Percentiles rank a stretch among this genome's conserved stretches.
These are phyloP conservation scores for Spodoptera exigua DNA, from an alignment of 2,888 invertebrate genomes.

Conservation along the genomic window DNA sequence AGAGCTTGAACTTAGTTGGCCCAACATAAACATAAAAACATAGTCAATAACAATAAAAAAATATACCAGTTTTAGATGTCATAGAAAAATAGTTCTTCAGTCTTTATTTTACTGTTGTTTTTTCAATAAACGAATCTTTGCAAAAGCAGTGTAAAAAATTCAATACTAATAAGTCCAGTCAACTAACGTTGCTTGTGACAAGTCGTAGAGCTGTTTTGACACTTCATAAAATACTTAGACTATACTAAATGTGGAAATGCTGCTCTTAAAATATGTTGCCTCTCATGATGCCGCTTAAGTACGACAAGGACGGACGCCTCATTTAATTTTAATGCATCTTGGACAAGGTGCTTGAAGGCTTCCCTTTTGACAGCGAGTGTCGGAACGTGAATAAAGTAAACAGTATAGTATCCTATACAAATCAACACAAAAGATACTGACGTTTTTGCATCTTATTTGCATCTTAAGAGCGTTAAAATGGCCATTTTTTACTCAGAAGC, in stretches of 20 bases:
- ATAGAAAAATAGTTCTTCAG: too few relatives aligned
- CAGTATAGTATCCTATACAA: constrained; percentile 29
- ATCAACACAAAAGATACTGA: constrained; percentile 46
- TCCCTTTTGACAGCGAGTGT: constrained; percentile 2
- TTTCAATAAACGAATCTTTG: too few relatives aligned
- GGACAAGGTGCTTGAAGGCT: constrained; percentile 19
- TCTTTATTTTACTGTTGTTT: too few relatives aligned
- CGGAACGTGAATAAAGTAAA: constrained; percentile 20
- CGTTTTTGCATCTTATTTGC: constrained; percentile 47
- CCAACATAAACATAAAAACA: too few relatives aligned
- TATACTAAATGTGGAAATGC: constrained; percentile 12
- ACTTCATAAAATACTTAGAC: constrained; percentile 9
- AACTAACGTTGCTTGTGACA: too few relatives aligned
- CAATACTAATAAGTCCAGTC: too few relatives aligned
- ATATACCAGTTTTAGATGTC: too few relatives aligned
- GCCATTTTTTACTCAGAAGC: constrained; percentile 23
- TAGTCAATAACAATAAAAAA: too few relatives aligned
- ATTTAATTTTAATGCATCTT: constrained; percentile 40
- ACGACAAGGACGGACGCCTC: constrained; percentile 18
- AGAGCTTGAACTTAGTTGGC: too few relatives aligned
- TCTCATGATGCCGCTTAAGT: constrained; percentile 19
- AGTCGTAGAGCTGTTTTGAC: background rate
- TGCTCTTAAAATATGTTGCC: constrained; percentile 8
- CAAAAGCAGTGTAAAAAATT: too few relatives aligned
- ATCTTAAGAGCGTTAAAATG: constrained; percentile 35